Evolutionary conservation across 2,113 vertebrate genomes (phyloP), one percentile per base, ranked within the genome.

Genomic region (Rhinopomastus cyanomelas): DNA sequence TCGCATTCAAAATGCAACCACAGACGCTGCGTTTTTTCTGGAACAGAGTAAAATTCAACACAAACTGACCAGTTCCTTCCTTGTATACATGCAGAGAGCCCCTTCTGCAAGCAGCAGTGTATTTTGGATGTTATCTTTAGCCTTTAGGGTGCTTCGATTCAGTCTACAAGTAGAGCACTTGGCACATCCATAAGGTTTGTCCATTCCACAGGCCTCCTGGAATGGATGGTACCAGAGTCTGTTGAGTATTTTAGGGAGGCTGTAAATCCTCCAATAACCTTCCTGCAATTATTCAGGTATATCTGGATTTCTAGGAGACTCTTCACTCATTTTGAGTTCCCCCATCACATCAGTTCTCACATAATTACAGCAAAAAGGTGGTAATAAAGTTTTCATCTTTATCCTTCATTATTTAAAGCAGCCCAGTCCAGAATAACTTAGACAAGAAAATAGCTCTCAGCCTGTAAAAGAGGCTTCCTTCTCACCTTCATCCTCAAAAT

Each of bases 151-250:
- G 15, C 26, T 16, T 29, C 34, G 42, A 21, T 3, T 26, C 25
- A 32, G 9, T 9, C 29, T 72, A 44, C 66, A 80, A 49, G 32
- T 1, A 36, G 5, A 68, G n/a, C 12, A 39, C 12, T 67, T 32
- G 23, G 23, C 25, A 39, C 9, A 8, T 1, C 1, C 17, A 4
- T 11, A 22, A 2, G 3, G 53, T 75, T 26, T 11, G 20, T 37
- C 7, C 9, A 3, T 27, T 56, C 27, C 32, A 9, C 4, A 12
- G 49, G 30, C 12, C 29, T 69, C 25, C 71, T 65, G 27, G 25
- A 27, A 75, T 3, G 29, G 37, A 48, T 5, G 5, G 14, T 11
- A 30, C 13, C 29, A 16, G 30, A 11, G 26, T 59, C 17, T 29
- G 22, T 7, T 52, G 37, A 72, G 17, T 27, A 26, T 68, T 78